Evolutionary conservation across 2,113 vertebrate genomes (phyloP).

Genomic region (Caranx ignobilis): DNA sequence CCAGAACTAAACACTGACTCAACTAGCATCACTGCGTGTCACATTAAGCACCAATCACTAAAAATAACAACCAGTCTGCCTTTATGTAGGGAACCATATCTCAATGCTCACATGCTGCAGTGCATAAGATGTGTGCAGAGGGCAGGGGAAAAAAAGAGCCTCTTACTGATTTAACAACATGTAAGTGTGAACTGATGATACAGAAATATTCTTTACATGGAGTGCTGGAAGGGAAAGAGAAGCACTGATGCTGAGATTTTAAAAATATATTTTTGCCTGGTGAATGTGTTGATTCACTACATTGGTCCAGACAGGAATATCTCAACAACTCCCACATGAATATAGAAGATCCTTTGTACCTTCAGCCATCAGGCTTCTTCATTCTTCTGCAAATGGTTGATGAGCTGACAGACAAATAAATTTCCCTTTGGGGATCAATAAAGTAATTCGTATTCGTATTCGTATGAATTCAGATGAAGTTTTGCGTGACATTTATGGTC

Average conservation of each 20-base stretch:
- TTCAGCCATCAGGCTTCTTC: too few relatives aligned
- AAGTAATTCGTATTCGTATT: too few relatives aligned
- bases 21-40: conserved; percentile 69
- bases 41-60: conserved; percentile 81
- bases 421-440: too few relatives aligned
- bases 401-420: too few relatives aligned
- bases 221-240: neutral
- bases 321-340: neutral
- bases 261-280: neutral
- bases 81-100: conserved; percentile 70
- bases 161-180: conserved; percentile 12
- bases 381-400: too few relatives aligned
- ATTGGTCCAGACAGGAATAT: neutral
- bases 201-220: neutral
- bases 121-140: conserved; percentile 43
- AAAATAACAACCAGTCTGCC: conserved; percentile 82
- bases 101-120: conserved; percentile 59
- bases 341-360: neutral
- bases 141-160: conserved; percentile 16
- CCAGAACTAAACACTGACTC: conserved; percentile 75
- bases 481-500: neutral
- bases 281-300: neutral
- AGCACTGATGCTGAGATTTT: neutral
- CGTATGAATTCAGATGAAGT: neutral
- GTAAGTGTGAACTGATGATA: neutral